These are phyloP conservation scores for Microchrysa polita DNA, from an alignment of 2,888 invertebrate species.

Conservation along the genomic window DNA sequence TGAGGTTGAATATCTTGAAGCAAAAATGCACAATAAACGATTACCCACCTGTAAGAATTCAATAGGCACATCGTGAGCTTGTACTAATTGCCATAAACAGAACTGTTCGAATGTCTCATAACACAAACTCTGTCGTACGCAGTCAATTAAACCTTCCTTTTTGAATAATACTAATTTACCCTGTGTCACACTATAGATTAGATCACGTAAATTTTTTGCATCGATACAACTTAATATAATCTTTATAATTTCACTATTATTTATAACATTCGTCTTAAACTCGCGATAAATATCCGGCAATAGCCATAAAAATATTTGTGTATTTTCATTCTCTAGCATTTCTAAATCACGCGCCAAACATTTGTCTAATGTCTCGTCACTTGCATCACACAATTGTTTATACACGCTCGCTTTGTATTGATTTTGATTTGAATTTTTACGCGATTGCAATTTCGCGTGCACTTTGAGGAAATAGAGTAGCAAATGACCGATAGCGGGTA, in stretches of 20 bases:
- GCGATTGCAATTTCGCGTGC: conserved; percentile 69
- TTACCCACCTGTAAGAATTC: conserved; percentile 75
- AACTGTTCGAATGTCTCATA: conserved; percentile 99
- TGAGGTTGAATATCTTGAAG: too few species aligned
- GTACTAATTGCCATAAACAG: conserved; percentile 95
- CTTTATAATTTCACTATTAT: conserved; percentile 87
- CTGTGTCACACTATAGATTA: conserved; percentile 90
- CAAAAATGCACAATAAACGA: background rate
- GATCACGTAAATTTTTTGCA: conserved; percentile 86
- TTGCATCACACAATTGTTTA: conserved; percentile 84
- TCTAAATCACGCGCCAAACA: conserved; percentile 84
- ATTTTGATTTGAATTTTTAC: conserved; percentile 67
- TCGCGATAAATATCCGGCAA: conserved; percentile 92
- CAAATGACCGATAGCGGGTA: conserved; percentile 83
- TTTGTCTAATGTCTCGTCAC: conserved; percentile 78
- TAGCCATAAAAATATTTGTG: conserved; percentile 88
- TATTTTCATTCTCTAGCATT: conserved; percentile 89
- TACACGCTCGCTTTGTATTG: conserved; percentile 87
- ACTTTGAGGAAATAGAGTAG: conserved; percentile 91
- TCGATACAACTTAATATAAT: conserved; percentile 92
- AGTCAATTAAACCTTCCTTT: conserved; percentile 76
- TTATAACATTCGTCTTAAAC: conserved; percentile 86
- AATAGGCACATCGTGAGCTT: conserved; percentile 93
- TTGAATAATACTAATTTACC: conserved; percentile 87
- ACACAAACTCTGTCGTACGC: conserved; percentile 83